Conservation (phyloP, 2,888 invertebrate genomes). For the Seira musarum region DNA sequence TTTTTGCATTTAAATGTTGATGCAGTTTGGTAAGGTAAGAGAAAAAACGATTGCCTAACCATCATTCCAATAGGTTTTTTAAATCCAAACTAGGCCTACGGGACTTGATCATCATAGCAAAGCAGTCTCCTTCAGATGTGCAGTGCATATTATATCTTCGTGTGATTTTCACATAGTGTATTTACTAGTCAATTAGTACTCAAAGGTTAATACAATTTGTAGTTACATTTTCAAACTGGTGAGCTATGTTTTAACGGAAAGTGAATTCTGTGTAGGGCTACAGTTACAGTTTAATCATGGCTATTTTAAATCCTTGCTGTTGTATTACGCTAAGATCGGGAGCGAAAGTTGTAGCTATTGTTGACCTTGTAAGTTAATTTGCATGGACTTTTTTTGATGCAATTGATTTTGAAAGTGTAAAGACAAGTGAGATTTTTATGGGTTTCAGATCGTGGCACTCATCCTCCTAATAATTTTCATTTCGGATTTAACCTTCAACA, state of each 20-base stretch:
- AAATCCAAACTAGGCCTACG: not conserved
- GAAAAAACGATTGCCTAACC: not conserved
- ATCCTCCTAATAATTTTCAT: slow-evolving; percentile 57
- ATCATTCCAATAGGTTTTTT: not conserved
- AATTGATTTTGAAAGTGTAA: slow-evolving; percentile 8
- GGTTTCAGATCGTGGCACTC: slow-evolving; percentile 56
- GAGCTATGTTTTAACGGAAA: not conserved
- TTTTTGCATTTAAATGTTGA: not conserved
- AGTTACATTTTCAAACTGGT: not conserved
- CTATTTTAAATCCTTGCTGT: slow-evolving; percentile 63
- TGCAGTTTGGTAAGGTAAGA: not conserved
- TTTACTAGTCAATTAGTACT: too few species aligned
- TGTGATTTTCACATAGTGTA: too few species aligned
- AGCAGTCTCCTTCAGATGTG: too few species aligned
- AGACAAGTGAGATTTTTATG: slow-evolving; percentile 1
- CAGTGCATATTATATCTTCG: too few species aligned
- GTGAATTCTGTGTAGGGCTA: not conserved
- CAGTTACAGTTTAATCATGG: slow-evolving; percentile 31
- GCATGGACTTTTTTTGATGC: not conserved
- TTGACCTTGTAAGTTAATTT: slow-evolving; percentile 60
- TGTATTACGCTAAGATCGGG: slow-evolving; percentile 60
- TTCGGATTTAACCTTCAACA: slow-evolving; percentile 30
- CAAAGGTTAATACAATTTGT: too few species aligned
- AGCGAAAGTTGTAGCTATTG: slow-evolving; percentile 51
- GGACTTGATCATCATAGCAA: too few species aligned